A percentile compares a stretch with the other conserved stretches of the same genome.
Conservation (phyloP, 2,888 invertebrate species). For the Athalia cordata region DNA sequence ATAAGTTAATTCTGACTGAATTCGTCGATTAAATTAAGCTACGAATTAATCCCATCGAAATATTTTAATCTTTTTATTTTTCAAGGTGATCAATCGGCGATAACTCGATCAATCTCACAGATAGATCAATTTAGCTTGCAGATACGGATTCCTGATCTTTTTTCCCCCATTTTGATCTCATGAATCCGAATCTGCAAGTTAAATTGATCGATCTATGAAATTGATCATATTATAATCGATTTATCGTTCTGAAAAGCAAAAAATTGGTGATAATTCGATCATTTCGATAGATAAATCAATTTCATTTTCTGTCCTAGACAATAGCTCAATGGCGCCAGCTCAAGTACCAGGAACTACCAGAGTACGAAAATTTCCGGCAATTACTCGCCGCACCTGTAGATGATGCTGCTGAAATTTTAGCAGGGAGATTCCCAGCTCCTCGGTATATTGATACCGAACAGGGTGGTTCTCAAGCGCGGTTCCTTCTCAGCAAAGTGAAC, state of each 20-base stretch:
- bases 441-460: conserved; percentile 99
- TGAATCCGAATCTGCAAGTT: too few species aligned
- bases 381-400: conserved; percentile 96
- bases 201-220: neutral
- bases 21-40: too few species aligned
- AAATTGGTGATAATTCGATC: too few species aligned
- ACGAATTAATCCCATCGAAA: too few species aligned
- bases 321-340: conserved; percentile 98
- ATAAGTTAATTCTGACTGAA: too few species aligned
- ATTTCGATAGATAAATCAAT: too few species aligned
- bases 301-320: conserved; percentile 77
- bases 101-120: too few species aligned
- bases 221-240: conserved; percentile 5
- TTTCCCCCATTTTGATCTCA: too few species aligned
- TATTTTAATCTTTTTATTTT: too few species aligned
- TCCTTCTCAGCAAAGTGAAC: conserved; percentile 98
- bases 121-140: too few species aligned
- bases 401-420: conserved; percentile 97
- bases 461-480: conserved; percentile 99
- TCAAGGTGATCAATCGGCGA: too few species aligned
- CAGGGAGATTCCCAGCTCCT: conserved; percentile 98
- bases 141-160: too few species aligned
- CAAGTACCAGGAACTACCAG: conserved; percentile 97
- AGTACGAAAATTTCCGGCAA: conserved; percentile 98
- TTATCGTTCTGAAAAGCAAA: conserved; percentile 47